Percentiles rank a stretch among this genome's conserved stretches.
Evolutionary conservation across 2,113 vertebrate species (phyloP).

Genomic region (Sylvilagus bachmani): DNA sequence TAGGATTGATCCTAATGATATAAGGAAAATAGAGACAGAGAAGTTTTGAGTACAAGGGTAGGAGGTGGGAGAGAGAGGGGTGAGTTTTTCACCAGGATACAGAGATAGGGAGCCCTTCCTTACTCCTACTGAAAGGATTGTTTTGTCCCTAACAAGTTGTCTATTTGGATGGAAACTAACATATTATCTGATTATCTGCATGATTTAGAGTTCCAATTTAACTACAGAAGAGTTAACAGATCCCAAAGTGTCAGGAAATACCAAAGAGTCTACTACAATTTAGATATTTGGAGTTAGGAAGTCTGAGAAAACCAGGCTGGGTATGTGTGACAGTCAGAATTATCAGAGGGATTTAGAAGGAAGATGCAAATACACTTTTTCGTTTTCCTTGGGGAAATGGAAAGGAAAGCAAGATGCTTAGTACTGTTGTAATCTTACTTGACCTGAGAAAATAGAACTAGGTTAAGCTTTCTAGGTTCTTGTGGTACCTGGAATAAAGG

Average conservation of each 20-base stretch:
- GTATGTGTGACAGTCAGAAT: neutral
- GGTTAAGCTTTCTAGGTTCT: neutral
- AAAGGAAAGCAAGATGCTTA: neutral
- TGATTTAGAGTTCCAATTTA: neutral
- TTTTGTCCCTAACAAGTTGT: neutral
- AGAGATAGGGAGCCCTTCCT: neutral
- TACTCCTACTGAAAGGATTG: no score
- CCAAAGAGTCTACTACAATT: neutral
- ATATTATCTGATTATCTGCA: neutral
- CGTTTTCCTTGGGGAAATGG: neutral
- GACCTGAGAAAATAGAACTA: neutral
- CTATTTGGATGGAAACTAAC: neutral
- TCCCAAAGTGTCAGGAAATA: neutral
- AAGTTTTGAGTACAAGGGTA: neutral
- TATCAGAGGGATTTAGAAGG: neutral
- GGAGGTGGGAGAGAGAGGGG: neutral
- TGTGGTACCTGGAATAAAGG: neutral
- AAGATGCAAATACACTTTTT: neutral
- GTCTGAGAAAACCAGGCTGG: neutral
- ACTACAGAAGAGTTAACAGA: neutral
- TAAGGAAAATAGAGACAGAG: neutral
- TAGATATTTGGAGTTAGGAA: neutral
- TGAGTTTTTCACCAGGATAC: neutral
- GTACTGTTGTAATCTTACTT: neutral
- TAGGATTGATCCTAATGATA: neutral